Conservation (phyloP, 2,113 vertebrate species). For the Suricata suricatta region DNA sequence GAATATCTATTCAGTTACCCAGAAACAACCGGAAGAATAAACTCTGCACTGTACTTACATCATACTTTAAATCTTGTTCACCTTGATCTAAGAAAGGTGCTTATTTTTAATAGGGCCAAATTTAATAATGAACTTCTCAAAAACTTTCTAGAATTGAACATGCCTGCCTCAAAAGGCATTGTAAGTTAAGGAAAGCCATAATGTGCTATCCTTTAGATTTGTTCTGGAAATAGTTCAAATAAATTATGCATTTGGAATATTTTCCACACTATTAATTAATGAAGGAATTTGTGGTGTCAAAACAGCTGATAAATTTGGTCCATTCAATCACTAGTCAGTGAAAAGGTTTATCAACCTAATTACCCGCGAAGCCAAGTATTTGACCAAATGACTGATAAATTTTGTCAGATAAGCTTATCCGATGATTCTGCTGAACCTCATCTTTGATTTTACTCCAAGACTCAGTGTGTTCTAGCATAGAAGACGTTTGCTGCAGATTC, state of each 20-base stretch:
- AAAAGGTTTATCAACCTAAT: neutral
- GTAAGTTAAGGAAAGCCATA: neutral
- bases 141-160: neutral
- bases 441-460: neutral
- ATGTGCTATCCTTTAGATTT: neutral
- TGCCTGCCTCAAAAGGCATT: neutral
- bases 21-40: neutral
- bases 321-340: neutral
- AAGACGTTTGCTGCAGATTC: neutral
- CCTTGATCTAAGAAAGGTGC: neutral
- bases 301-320: neutral
- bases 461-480: neutral
- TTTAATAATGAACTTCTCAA: neutral
- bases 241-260: neutral
- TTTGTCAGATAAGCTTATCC: neutral
- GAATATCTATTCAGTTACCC: neutral
- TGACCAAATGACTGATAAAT: neutral
- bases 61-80: neutral
- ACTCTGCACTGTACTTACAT: neutral
- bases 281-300: neutral
- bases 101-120: neutral
- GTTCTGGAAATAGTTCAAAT: neutral
- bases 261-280: neutral
- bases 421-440: neutral
- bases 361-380: neutral